These are phyloP conservation scores for Anseranas semipalmata DNA, from an alignment of 2,113 vertebrate genomes.

Conservation along the genomic window DNA sequence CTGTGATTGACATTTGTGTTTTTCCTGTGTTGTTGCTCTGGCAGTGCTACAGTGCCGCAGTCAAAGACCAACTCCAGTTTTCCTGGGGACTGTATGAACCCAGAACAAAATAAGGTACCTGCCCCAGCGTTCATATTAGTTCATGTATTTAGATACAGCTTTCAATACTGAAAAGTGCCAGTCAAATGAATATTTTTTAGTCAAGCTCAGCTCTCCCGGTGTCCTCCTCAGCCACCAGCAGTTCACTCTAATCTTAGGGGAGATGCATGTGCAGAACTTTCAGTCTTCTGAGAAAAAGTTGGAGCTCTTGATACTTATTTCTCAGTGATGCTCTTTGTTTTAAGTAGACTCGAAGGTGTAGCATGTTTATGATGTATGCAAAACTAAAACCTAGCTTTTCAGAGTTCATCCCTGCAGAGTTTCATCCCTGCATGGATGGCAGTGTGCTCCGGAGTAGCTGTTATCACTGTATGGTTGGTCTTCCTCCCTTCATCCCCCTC, in stretches of 20 bases:
- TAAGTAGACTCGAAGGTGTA: not conserved
- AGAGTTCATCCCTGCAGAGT: not conserved
- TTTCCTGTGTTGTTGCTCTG: not conserved
- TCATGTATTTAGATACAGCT: not conserved
- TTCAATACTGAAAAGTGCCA: not conserved
- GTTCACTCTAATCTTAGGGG: not conserved
- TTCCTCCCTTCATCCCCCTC: not conserved
- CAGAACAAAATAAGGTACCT: not conserved
- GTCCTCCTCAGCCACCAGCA: not conserved
- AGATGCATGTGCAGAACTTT: not conserved
- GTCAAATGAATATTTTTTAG: not conserved
- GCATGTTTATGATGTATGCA: not conserved
- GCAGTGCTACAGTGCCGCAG: not conserved
- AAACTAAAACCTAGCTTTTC: not conserved
- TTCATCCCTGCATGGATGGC: not conserved
- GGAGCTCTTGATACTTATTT: not conserved
- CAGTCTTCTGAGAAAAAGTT: not conserved
- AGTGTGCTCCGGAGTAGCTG: fast-evolving
- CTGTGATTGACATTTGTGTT: not conserved
- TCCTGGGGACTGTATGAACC: not conserved
- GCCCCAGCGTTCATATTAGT: not conserved
- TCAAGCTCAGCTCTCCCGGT: not conserved
- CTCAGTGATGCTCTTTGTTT: not conserved
- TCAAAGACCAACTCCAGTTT: not conserved
- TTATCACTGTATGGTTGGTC: not conserved